These are phyloP conservation scores for Rhabdophis nuchalis DNA, from an alignment of 2,797 vertebrate species.

Conservation along the genomic window DNA sequence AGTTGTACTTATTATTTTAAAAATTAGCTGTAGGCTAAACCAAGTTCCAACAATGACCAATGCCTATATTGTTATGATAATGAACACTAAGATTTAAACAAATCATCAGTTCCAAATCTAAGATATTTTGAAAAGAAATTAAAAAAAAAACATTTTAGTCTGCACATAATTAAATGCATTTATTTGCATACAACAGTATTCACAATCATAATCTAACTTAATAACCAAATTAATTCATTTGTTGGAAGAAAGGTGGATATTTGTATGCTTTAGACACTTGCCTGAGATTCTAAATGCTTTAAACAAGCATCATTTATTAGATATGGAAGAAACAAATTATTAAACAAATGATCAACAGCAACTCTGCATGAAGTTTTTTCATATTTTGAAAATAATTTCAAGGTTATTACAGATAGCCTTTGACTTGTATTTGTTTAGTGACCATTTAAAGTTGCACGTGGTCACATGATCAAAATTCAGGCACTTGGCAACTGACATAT, in stretches of 20 bases:
- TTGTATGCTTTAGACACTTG: neutral
- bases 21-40: constrained; percentile 38
- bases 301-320: neutral
- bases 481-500: neutral
- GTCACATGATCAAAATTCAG: neutral
- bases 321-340: neutral
- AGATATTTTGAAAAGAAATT: neutral
- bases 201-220: neutral
- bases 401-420: neutral
- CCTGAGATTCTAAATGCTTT: neutral
- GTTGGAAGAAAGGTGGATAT: neutral
- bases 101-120: neutral
- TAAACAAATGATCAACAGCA: neutral
- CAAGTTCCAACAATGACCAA: constrained; percentile 7
- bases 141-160: constrained; percentile 23
- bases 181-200: neutral
- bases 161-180: neutral
- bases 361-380: neutral
- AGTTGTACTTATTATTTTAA: constrained; percentile 45
- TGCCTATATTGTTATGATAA: constrained; percentile 34
- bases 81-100: neutral
- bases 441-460: neutral
- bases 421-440: neutral
- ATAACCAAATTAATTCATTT: neutral
- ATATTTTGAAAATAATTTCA: neutral